phyloP scores from a whole-genome alignment of 2,888 invertebrate species.

The Chloroclystis v-ata region DNA sequence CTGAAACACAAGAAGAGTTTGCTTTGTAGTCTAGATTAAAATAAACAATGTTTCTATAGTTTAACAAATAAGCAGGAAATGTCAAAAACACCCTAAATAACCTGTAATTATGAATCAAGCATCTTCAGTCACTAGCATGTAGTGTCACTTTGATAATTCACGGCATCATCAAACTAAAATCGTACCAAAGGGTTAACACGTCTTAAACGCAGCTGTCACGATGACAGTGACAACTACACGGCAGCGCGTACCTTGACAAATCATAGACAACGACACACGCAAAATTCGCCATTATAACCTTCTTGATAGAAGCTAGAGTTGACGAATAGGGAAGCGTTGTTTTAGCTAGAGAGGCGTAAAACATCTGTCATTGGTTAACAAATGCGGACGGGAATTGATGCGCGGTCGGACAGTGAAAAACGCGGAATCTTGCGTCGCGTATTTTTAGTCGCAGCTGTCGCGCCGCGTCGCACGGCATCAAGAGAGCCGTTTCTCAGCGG shows the following conservation, averaged over 20 bases:
- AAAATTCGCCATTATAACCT: constrained; percentile 34
- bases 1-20: no score
- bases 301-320: background rate
- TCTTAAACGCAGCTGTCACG: constrained; percentile 66
- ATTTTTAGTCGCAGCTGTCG: constrained; percentile 71
- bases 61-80: no score
- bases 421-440: constrained; percentile 65
- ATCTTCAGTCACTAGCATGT: constrained; percentile 1
- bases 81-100: background rate
- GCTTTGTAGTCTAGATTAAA: no score
- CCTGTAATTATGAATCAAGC: background rate
- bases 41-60: no score
- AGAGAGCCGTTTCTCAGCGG: constrained; percentile 44
- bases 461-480: constrained; percentile 52
- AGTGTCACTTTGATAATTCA: constrained; percentile 19
- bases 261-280: constrained; percentile 17
- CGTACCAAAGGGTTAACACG: constrained; percentile 59
- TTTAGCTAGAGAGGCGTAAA: constrained; percentile 52
- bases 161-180: constrained; percentile 45
- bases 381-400: constrained; percentile 75
- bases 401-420: constrained; percentile 73
- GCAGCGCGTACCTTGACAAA: constrained; percentile 42
- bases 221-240: constrained; percentile 58
- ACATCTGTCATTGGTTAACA: constrained; percentile 75
- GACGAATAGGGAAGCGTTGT: constrained; percentile 14